These are phyloP conservation scores for Linnaemya tessellans DNA, from an alignment of 2,888 invertebrate genomes.

Conservation along the genomic window DNA sequence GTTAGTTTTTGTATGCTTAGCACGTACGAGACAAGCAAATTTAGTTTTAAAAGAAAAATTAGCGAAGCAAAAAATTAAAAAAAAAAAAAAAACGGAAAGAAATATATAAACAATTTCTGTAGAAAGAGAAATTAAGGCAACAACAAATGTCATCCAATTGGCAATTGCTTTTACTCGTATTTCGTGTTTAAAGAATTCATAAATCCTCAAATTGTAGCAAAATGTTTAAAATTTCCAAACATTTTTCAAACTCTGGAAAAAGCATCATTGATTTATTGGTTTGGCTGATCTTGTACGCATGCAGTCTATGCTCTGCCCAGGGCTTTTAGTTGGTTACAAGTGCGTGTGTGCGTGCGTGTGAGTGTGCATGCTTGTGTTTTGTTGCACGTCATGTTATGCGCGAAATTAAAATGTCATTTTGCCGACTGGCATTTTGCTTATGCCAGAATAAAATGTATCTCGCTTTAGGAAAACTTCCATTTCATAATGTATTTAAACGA, in stretches of 20 bases:
- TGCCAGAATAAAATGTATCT: slow-evolving; percentile 50
- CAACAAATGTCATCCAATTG: slow-evolving; percentile 49
- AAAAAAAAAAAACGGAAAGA: neutral
- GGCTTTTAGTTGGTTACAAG: slow-evolving; percentile 34
- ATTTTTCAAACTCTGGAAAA: neutral
- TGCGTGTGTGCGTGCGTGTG: neutral
- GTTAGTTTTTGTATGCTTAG: slow-evolving; percentile 75
- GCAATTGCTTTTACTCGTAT: neutral
- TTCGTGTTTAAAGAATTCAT: slow-evolving; percentile 1
- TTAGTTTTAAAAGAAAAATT: slow-evolving; percentile 78
- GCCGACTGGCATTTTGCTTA: slow-evolving; percentile 58
- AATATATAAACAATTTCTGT: slow-evolving; percentile 11
- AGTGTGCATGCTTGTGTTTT: neutral
- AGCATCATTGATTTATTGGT: slow-evolving; percentile 24
- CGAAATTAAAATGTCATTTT: slow-evolving; percentile 73
- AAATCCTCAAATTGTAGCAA: neutral
- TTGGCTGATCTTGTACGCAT: slow-evolving; percentile 25
- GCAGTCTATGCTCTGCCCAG: slow-evolving; percentile 62
- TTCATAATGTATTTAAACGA: slow-evolving; percentile 44
- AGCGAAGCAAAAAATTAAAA: slow-evolving; percentile 32
- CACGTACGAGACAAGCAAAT: slow-evolving; percentile 82
- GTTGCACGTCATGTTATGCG: slow-evolving; percentile 63
- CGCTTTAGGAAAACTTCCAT: slow-evolving; percentile 65
- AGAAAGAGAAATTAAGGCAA: slow-evolving; percentile 45
- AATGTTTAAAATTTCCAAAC: neutral